phyloP scores from a whole-genome alignment of 2,888 invertebrate species.

The Mythimna lalbum region DNA sequence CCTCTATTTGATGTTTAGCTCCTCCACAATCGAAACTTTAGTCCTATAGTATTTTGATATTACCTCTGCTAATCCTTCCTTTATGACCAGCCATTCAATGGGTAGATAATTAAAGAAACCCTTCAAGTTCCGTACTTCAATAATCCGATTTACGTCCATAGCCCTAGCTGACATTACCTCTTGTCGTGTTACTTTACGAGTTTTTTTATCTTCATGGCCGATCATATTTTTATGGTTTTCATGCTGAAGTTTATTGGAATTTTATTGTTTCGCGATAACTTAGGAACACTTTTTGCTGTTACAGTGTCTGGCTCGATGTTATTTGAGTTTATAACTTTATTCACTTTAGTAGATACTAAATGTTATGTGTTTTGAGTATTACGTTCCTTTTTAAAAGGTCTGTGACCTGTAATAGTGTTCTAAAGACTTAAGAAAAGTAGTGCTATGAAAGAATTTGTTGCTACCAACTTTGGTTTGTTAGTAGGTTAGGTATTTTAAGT shows the following conservation, averaged over 20 bases:
- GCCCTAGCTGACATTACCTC: conserved; percentile 2
- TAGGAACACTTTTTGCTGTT: conserved; percentile 14
- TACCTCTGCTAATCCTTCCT: background rate
- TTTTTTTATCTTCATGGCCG: conserved; percentile 23
- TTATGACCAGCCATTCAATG: background rate
- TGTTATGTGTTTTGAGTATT: conserved; percentile 2
- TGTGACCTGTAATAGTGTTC: background rate
- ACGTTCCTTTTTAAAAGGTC: background rate
- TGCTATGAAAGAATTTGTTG: background rate
- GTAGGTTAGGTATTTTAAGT: conserved; percentile 38
- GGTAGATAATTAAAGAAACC: background rate
- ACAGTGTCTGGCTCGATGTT: conserved; percentile 27
- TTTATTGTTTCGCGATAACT: conserved; percentile 42
- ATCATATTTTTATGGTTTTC: conserved; percentile 41
- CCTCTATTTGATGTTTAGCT: no score
- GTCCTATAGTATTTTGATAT: background rate
- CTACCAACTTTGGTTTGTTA: conserved; percentile 6
- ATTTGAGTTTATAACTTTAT: conserved; percentile 48
- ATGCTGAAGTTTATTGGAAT: conserved; percentile 41
- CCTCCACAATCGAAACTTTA: no score
- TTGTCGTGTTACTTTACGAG: conserved; percentile 33
- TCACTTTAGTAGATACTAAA: conserved; percentile 25
- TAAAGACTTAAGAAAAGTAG: background rate
- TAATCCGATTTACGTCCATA: conserved; percentile 41
- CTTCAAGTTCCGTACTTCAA: conserved; percentile 21